Conservation (phyloP, 2,797 vertebrate species). For the Gymnothorax javanicus region DNA sequence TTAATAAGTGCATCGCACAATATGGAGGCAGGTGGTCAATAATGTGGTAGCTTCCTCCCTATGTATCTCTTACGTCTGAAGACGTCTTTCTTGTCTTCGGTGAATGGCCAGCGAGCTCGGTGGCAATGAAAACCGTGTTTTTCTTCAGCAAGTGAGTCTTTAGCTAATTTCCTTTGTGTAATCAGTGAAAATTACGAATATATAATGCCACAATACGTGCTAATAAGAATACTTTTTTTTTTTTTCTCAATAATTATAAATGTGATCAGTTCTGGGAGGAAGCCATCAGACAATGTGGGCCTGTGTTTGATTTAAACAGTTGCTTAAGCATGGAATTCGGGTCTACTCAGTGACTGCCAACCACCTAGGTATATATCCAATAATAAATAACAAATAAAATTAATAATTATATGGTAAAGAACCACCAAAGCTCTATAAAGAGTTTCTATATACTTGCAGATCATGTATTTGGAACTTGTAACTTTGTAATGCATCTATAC, state of each 20-base stretch:
- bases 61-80: constrained; percentile 16
- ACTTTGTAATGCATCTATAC: not conserved
- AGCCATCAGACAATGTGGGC: not conserved
- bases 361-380: not conserved
- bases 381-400: not conserved
- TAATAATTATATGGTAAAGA: not conserved
- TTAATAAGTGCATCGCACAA: constrained; percentile 46
- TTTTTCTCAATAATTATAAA: not conserved
- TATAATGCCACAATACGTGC: not conserved
- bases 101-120: not conserved
- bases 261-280: not conserved
- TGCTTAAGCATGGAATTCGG: not conserved
- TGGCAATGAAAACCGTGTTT: not conserved
- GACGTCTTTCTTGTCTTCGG: not conserved
- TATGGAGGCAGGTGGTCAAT: constrained; percentile 63
- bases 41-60: constrained; percentile 33
- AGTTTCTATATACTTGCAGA: not conserved
- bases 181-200: not conserved
- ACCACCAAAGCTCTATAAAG: not conserved
- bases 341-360: not conserved
- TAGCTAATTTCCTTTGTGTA: no score
- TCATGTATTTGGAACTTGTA: not conserved
- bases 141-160: not conserved
- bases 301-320: not conserved
- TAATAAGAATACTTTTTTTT: not conserved